Evolutionary conservation across 2,113 vertebrate genomes (phyloP).

Genomic region (Diglossa brunneiventris): DNA sequence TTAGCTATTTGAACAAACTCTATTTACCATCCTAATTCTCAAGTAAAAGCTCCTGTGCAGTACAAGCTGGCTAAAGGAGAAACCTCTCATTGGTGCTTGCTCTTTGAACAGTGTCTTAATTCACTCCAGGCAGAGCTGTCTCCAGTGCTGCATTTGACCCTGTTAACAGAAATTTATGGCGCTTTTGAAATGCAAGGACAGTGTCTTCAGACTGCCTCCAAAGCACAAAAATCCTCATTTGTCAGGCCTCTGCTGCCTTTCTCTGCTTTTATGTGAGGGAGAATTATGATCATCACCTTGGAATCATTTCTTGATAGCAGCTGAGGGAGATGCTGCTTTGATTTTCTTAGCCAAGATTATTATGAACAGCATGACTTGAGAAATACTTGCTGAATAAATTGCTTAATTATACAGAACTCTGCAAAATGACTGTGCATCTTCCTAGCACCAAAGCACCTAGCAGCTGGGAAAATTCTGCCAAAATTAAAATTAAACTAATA

Average conservation of each 20-base stretch:
- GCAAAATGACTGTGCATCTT: neutral
- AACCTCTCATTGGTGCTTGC: neutral
- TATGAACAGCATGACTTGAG: neutral
- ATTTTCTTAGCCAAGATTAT: neutral
- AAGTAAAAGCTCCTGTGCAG: neutral
- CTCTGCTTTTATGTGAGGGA: conserved; percentile 17
- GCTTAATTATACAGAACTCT: neutral
- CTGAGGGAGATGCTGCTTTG: neutral
- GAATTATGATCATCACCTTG: conserved; percentile 20
- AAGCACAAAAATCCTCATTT: conserved; percentile 9
- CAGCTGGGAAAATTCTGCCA: neutral
- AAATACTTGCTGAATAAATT: neutral
- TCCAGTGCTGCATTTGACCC: neutral
- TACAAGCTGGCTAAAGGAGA: neutral
- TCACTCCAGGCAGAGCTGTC: neutral
- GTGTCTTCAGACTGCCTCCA: neutral
- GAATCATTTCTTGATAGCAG: neutral
- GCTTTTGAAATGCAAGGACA: conserved; percentile 10
- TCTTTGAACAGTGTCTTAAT: neutral
- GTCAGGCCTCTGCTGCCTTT: neutral
- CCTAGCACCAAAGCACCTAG: neutral
- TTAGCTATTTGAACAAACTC: neutral
- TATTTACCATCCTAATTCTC: neutral
- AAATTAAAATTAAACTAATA: neutral
- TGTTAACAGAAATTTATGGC: neutral